Conservation (phyloP, 2,888 invertebrate species). For the Hetaerina titia region DNA sequence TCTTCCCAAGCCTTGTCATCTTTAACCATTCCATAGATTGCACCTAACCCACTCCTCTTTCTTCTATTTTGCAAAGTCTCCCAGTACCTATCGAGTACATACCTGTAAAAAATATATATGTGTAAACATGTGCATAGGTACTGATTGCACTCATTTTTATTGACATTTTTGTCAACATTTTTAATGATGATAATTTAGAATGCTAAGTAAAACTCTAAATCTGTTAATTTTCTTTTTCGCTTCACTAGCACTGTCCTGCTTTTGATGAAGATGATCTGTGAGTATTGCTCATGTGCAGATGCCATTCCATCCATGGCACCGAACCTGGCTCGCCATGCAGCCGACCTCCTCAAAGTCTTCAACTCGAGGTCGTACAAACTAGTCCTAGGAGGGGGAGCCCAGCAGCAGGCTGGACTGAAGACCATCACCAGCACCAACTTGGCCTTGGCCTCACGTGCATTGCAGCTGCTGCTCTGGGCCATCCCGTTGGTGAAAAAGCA, state of each 20-base stretch:
- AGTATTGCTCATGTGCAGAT: constrained; percentile 90
- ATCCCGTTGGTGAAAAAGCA: constrained; percentile 86
- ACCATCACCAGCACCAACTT: constrained; percentile 97
- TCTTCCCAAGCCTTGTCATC: too few species aligned
- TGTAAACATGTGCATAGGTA: too few species aligned
- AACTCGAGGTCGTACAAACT: constrained; percentile 95
- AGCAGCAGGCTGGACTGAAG: constrained; percentile 95
- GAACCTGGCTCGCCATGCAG: constrained; percentile 89
- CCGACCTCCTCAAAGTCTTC: constrained; percentile 92
- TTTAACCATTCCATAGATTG: too few species aligned
- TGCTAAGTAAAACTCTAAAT: too few species aligned
- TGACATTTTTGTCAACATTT: too few species aligned
- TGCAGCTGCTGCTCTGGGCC: constrained; percentile 90
- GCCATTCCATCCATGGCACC: constrained; percentile 89
- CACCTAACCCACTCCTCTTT: too few species aligned
- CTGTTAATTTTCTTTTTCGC: constrained; percentile 34
- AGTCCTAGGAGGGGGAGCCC: constrained; percentile 97
- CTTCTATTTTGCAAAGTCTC: too few species aligned
- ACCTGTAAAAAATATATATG: too few species aligned
- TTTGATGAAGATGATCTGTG: constrained; percentile 92
- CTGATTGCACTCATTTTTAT: too few species aligned
- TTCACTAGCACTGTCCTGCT: constrained; percentile 86
- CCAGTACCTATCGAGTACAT: too few species aligned
- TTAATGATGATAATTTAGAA: too few species aligned
- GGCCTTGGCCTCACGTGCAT: constrained; percentile 89